Base-by-base conservation (phyloP, 2,113 vertebrate species). In the Toxostoma redivivum region DNA sequence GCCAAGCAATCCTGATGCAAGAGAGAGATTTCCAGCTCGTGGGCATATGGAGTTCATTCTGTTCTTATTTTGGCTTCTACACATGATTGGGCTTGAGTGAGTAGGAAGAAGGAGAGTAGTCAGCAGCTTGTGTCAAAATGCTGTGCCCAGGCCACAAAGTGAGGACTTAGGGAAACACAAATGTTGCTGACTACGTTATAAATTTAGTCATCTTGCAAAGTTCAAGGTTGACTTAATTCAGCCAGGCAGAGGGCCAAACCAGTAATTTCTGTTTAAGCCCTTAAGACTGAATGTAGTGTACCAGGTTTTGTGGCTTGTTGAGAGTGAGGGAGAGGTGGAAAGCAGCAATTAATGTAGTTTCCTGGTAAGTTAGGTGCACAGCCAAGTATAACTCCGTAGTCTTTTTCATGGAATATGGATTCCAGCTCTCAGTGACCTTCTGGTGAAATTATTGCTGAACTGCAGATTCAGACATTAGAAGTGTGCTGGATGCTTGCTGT, bases 191-290 rank as follows among this genome's bases (percentile, higher is more conserved):
- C 57, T 51, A 22, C 9, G 3, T 69, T 56, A 81, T 35, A 65
- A 69, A 82, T 66, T 24, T 31, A 79, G 33, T 71, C 61, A 58
- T 45, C 37, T 37, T 48, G 38, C 79, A 31, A 61, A 85, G 70
- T 61, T 74, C 79, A 57, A 90, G 81, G 64, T 28, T 92, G 70
- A n/a, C 50, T 84, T 92, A 57, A 78, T 57, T 81, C 45, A 73
- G 45, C 33, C 42, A 71, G 25, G 25, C 42, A n/a, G 17, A 70
- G 50, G 37, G 50, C 58, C 90, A 78, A 90, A 60, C 50, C 86
- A 74, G 2, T 77, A n/a, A 45, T 50, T 83, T 88, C 77, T 77
- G 44, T 40, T 64, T 50, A 44, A 65, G 16, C 37, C 45, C 48
- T 83, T 3, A 73, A 85, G 56, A 74, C 1, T 88, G 25, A 58